Evolutionary conservation across 2,888 invertebrate genomes (phyloP).

Genomic region (Trisateles emortualis): DNA sequence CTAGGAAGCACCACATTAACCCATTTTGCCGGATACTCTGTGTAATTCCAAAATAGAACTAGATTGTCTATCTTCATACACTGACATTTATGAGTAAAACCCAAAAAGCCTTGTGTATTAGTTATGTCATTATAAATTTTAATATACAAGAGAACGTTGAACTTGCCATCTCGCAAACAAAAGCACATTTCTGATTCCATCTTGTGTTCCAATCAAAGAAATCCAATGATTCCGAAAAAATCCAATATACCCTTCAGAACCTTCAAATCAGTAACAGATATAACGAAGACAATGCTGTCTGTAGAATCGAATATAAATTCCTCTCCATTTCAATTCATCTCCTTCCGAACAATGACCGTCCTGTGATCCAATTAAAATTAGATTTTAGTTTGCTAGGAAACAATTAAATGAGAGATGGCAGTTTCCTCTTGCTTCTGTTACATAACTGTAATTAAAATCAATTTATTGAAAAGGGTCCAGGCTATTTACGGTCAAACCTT

Average conservation of each 20-base stretch:
- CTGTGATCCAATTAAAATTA: constrained; percentile 58
- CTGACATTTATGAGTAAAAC: neutral
- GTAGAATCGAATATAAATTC: constrained; percentile 44
- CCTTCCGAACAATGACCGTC: constrained; percentile 52
- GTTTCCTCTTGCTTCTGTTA: constrained; percentile 41
- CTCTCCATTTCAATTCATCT: constrained; percentile 49
- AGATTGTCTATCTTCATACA: constrained; percentile 6
- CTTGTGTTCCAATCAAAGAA: constrained; percentile 25
- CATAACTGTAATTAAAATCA: constrained; percentile 39
- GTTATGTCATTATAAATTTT: neutral
- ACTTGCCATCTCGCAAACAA: neutral
- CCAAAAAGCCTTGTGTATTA: neutral
- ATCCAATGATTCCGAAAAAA: constrained; percentile 20
- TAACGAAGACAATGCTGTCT: constrained; percentile 42
- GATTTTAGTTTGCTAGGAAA: constrained; percentile 56
- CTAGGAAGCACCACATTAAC: constrained; percentile 33
- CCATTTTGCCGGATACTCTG: constrained; percentile 19
- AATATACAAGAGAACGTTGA: neutral
- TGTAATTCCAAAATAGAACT: constrained; percentile 17
- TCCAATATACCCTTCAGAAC: constrained; percentile 14
- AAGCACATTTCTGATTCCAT: neutral
- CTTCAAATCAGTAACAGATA: constrained; percentile 36
- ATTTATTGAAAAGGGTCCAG: constrained; percentile 31
- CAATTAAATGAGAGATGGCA: constrained; percentile 56
- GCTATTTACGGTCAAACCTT: constrained; percentile 29